Base-by-base conservation (phyloP, 2,888 invertebrate species). In the Chymomyza procnemis region DNA sequence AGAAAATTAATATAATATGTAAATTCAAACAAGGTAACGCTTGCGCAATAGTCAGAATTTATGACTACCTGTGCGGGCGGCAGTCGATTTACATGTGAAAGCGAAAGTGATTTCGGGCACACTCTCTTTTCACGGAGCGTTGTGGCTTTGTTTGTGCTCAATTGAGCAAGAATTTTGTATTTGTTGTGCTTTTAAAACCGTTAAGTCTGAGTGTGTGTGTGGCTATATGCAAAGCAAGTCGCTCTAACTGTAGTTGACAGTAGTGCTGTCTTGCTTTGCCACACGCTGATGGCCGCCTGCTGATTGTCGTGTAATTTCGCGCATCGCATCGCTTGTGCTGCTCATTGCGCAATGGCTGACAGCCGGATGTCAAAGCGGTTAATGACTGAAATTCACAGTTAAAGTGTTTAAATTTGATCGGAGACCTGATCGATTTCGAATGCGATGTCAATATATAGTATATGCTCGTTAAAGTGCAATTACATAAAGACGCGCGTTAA, bases 61-160 rank as follows among this genome's bases (percentile, higher is more conserved):
- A 71, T 69, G 76, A 67, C 73, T 78, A 71, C 64, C 72, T 78
- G 66, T 22, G 64, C 75, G 67, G 54, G 67, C 75, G 67, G 54
- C 66, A 48, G 55, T 9, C 52, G 55, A 68, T 87, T 87, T 60
- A 55, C 71, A 50, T 71, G 76, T 81, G 85, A 87, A 80, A 83
- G 87, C 80, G 87, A 83, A 86, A 86, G 82, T 75, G 62, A 62
- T 71, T 56, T 52, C 21, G 19, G 19, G 9, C 21, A 54, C 14
- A 9, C 19, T 54, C 21, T 19, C 54, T 54, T 21, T 21, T 21
- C 2, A 8, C 26, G 5, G 6, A 6, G 4, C 8, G 6, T 26
- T 26, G 4, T 26, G 26, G 4, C 26, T 26, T 3, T 8, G 26
- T 26, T 26, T 4, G 26, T 8, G 26, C 26, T 26, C 54, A 18